Conservation (phyloP, 1,140 invertebrate species). For the Drosophila azteca region DNA sequence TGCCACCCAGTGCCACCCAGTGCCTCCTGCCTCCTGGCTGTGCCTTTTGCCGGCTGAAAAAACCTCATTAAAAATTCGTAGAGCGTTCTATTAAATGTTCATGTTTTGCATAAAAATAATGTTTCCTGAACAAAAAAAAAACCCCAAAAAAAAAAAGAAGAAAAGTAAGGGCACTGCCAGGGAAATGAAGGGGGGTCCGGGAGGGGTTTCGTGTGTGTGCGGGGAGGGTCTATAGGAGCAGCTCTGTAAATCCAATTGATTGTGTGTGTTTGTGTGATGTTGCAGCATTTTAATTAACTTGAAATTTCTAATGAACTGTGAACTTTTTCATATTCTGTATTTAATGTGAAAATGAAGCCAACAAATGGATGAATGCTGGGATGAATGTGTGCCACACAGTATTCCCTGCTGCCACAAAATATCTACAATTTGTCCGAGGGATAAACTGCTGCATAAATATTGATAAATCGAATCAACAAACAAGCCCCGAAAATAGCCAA, state of each 20-base stretch:
- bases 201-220: slow-evolving; percentile 7
- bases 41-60: slow-evolving; percentile 7
- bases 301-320: background rate
- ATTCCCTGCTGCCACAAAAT: background rate
- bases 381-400: no score
- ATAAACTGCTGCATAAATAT: slow-evolving; percentile 73
- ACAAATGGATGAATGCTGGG: background rate
- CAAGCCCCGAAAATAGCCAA: slow-evolving; percentile 52
- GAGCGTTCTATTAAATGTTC: slow-evolving; percentile 77
- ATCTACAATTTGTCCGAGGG: slow-evolving; percentile 55
- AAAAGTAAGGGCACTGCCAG: no score
- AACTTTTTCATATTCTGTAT: slow-evolving; percentile 4
- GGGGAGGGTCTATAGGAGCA: no score
- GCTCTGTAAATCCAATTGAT: slow-evolving; percentile 40
- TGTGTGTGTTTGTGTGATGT: slow-evolving; percentile 6
- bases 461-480: slow-evolving; percentile 53
- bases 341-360: background rate
- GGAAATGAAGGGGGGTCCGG: slow-evolving; percentile 11
- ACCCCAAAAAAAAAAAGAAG: slow-evolving; percentile 10
- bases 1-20: no score
- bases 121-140: slow-evolving; percentile 24
- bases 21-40: no score
- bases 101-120: slow-evolving; percentile 81
- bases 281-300: slow-evolving; percentile 37
- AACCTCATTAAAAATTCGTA: slow-evolving; percentile 77